phyloP scores from a whole-genome alignment of 2,888 invertebrate species.

The Zygothrica quintamaculata region DNA sequence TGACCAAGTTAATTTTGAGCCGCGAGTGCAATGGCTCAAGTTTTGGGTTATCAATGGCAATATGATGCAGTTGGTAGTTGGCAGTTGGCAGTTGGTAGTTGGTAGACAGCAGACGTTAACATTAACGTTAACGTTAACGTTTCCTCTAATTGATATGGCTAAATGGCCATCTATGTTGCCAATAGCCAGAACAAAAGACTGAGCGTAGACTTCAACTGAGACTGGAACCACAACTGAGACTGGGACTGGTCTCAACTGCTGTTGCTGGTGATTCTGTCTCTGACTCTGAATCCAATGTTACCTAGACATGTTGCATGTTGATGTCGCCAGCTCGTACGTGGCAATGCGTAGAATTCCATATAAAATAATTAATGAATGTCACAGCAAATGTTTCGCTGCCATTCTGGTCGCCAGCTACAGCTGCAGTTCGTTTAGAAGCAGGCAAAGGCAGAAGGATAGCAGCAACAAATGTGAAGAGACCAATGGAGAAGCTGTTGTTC shows the following conservation, averaged over 20 bases:
- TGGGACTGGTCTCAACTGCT: slow-evolving; percentile 5
- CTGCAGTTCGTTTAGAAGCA: no score
- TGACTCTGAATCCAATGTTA: slow-evolving; percentile 19
- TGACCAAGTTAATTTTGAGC: slow-evolving; percentile 75
- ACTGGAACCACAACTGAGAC: slow-evolving; percentile 12
- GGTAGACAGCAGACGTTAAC: slow-evolving; percentile 3
- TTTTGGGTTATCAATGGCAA: slow-evolving; percentile 67
- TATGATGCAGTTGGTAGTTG: slow-evolving; percentile 15
- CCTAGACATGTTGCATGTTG: slow-evolving; percentile 78
- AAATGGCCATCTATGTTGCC: slow-evolving; percentile 75
- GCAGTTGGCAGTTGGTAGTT: slow-evolving; percentile 30
- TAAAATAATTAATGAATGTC: slow-evolving; percentile 84
- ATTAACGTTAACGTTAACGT: slow-evolving; percentile 27
- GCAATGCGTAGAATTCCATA: slow-evolving; percentile 83
- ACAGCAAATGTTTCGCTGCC: slow-evolving; percentile 79
- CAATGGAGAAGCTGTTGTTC: not conserved
- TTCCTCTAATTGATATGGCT: slow-evolving; percentile 74
- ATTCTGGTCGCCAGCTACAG: slow-evolving; percentile 34
- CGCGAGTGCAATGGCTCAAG: slow-evolving; percentile 20
- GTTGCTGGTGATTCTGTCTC: not conserved
- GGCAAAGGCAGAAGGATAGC: no score
- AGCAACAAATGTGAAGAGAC: no score
- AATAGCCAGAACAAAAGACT: slow-evolving; percentile 29
- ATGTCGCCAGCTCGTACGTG: slow-evolving; percentile 83
- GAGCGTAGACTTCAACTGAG: slow-evolving; percentile 25